phyloP scores from a whole-genome alignment of 2,797 vertebrate genomes.

The Malurus leucopterus region DNA sequence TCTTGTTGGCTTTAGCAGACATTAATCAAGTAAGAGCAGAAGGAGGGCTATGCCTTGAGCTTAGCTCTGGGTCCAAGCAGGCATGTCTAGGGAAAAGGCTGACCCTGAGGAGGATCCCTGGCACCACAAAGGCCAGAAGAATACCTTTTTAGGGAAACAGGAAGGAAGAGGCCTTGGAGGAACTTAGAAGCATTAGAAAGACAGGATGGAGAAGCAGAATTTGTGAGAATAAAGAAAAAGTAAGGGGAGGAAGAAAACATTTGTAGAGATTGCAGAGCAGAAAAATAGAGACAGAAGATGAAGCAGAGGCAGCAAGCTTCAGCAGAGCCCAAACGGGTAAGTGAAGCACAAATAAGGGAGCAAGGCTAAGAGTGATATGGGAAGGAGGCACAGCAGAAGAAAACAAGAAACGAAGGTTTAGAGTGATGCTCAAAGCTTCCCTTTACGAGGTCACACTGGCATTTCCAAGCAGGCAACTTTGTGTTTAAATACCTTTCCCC shows the following conservation, averaged over 20 bases:
- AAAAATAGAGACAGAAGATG: neutral
- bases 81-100: neutral
- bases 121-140: neutral
- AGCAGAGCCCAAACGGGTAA: neutral
- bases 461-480: neutral
- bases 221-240: neutral
- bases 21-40: neutral
- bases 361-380: neutral
- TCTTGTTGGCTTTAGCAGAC: neutral
- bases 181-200: neutral
- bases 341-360: neutral
- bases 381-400: neutral
- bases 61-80: neutral
- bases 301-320: neutral
- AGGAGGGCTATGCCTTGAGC: neutral
- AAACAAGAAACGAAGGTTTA: neutral
- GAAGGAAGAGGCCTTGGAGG: neutral
- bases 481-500: neutral
- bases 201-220: neutral
- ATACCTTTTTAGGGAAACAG: neutral
- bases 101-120: neutral
- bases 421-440: neutral
- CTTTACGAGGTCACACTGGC: fast-evolving
- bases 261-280: neutral
- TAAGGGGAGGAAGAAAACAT: neutral